Conservation (phyloP, 2,888 invertebrate genomes). For the Biston betularia region DNA sequence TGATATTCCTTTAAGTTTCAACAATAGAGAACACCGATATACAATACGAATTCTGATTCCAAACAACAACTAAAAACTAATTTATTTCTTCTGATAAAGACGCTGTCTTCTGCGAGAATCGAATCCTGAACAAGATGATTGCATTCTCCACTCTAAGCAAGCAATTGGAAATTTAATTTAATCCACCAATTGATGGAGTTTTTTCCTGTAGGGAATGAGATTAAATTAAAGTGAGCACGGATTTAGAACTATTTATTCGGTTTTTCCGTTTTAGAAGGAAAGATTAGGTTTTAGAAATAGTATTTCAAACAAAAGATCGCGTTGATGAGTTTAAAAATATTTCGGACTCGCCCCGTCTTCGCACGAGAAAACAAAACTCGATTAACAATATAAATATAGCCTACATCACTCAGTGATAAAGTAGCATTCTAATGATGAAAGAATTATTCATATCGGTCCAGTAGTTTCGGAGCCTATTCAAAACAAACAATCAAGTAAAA, state of each 20-base stretch:
- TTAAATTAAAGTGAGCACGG: conserved; percentile 31
- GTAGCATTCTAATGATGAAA: no score
- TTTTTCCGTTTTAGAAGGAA: conserved; percentile 5
- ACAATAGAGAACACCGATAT: not conserved
- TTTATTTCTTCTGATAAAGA: conserved; percentile 36
- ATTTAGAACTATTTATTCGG: conserved; percentile 28
- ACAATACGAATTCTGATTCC: conserved; percentile 29
- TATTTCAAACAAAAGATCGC: conserved; percentile 1
- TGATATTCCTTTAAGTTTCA: not conserved
- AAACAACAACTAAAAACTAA: conserved; percentile 39
- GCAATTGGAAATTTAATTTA: conserved; percentile 41
- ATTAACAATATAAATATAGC: no score
- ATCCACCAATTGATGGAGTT: conserved; percentile 39
- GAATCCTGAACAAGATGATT: conserved; percentile 35
- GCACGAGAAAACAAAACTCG: no score
- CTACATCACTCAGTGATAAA: no score
- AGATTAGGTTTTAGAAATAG: conserved; percentile 3
- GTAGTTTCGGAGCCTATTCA: no score
- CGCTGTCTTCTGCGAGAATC: conserved; percentile 23
- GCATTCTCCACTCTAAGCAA: conserved; percentile 34
- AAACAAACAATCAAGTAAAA: no score
- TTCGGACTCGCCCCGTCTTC: no score
- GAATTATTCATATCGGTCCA: no score
- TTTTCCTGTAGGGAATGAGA: conserved; percentile 37
- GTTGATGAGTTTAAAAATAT: not conserved